Conservation (phyloP, 1,140 invertebrate genomes). For the Sminthurides bifidus region DNA sequence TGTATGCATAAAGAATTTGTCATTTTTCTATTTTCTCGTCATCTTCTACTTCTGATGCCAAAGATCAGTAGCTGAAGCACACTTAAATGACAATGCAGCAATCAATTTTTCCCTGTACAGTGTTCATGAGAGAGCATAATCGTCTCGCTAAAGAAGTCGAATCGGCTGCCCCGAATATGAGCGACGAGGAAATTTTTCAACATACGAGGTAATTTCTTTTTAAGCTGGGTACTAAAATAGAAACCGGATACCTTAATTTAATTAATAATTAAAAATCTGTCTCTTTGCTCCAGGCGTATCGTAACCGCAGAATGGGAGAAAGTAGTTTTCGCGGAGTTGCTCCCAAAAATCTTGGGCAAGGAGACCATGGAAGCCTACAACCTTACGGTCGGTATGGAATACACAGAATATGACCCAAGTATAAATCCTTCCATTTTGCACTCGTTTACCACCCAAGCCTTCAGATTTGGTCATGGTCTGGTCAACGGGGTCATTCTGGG, state of each 20-base stretch:
- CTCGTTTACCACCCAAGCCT: conserved; percentile 75
- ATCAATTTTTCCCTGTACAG: background rate
- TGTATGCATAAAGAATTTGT: too few relatives aligned
- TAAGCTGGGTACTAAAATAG: background rate
- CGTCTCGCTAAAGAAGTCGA: conserved; percentile 57
- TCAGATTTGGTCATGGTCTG: conserved; percentile 46
- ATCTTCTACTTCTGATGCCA: too few relatives aligned
- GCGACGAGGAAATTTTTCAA: background rate
- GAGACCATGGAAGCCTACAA: conserved; percentile 25
- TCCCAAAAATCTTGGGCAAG: conserved; percentile 36
- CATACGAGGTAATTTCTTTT: background rate
- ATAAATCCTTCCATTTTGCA: conserved; percentile 76
- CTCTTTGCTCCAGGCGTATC: conserved; percentile 35
- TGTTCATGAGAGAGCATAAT: conserved; percentile 80
- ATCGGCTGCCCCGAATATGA: conserved; percentile 48
- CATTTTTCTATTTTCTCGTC: too few relatives aligned
- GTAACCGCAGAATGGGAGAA: conserved; percentile 41
- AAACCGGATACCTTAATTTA: background rate
- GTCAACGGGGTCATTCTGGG: conserved; percentile 13
- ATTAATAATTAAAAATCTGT: background rate
- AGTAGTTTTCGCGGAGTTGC: conserved; percentile 36
- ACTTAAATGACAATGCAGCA: background rate
- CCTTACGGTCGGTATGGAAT: conserved; percentile 41
- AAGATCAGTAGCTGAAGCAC: too few relatives aligned
- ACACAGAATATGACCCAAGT: conserved; percentile 49